Base-by-base conservation (phyloP, 2,888 invertebrate species). In the Hedychridium roseum region DNA sequence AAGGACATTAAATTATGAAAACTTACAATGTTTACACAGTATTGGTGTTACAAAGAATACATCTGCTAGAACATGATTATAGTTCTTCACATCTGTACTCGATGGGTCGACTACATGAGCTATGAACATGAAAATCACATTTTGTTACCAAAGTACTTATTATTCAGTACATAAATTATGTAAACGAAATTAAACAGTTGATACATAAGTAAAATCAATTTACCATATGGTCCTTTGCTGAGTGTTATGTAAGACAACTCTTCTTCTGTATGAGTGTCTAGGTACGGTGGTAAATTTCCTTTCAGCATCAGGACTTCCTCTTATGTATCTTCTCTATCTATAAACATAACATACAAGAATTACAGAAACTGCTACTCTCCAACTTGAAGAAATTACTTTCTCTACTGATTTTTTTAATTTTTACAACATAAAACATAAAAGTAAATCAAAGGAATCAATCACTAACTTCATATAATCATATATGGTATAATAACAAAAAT, bases 21-120 rank as follows among this genome's bases (percentile, higher is more conserved):
- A 84, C 84, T 83, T 76, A 84, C 84, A 84, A 64, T 82, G 82
- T 58, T 74, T 74, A 70, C 84, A 84, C 37, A 84, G 72, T 62
- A 84, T 77, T 49, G 84, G 84, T 48, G 80, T 83, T 64, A 83
- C 68, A 68, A 83, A 81, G 72, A 80, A 83, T 55, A 81, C 80
- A 57, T 82, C 80, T 55, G 76, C 71, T 50, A 84, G 71, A 52
- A 76, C 78, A 69, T 84, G 84, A 55, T 68, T 72, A 43, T 57
- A 63, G 32, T 57, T 66, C 46, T 64, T 59, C 34, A 57, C 54
- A 60, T 73, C 70, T 40, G 66, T 61, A 50, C 56, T 66, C 35
- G 63, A 49, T 34, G 75, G 59, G 53, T 73, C 71, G 18, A 68
- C 64, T 73, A 70, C 67, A 71, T 71, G 71, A 56, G 68, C 76